Evolutionary conservation across 1,140 invertebrate genomes (phyloP), one percentile per base, ranked within the genome.

Genomic region (Diachasma alloeum): DNA sequence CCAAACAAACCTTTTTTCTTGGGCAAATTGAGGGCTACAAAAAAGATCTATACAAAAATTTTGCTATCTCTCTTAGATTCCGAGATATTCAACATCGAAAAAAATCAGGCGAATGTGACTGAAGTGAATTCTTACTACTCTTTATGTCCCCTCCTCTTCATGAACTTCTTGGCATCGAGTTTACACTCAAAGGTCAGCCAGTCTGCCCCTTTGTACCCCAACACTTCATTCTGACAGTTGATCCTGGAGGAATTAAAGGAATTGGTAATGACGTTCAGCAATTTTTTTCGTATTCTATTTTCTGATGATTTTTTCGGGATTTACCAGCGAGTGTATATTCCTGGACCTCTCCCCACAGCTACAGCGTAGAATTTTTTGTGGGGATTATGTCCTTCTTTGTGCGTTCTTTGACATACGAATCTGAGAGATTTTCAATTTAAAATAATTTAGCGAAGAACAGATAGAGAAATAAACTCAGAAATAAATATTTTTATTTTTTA

Each of bases 261-360:
- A 56, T 22, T 19, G n/a, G 17, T 2, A n/a, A 56, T 19, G 5
- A 19, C 6, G 2, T 17, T 19, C 48, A 6, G 46, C 4, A 48
- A 6, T 56, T 22, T 56, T 56, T 17, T 15, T 19, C 46, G 17
- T 4, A 48, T 48, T 15, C 46, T 48, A 48, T 56, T 56, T 15
- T 56, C 4, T 15, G 19, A 19, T 8, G 4, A 13, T 13, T 56
- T 19, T 17, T 15, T 87, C 85, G 4, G 48, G 1, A 19, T 56
- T 56, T 15, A 56, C 48, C 48, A 56, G 19, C 4, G 48, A 9
- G n/a, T 56, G 48, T 56, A 56, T 2, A 56, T 1, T 9, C 48
- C 48, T 56, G 48, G n/a, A 22, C 48, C 1, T 19, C 48, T 9
- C 0, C 48, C 48, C n/a, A 22, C 48, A 56, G 48, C 48, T 1